Conservation (phyloP, 2,113 vertebrate species). For the Sylvietta virens region DNA sequence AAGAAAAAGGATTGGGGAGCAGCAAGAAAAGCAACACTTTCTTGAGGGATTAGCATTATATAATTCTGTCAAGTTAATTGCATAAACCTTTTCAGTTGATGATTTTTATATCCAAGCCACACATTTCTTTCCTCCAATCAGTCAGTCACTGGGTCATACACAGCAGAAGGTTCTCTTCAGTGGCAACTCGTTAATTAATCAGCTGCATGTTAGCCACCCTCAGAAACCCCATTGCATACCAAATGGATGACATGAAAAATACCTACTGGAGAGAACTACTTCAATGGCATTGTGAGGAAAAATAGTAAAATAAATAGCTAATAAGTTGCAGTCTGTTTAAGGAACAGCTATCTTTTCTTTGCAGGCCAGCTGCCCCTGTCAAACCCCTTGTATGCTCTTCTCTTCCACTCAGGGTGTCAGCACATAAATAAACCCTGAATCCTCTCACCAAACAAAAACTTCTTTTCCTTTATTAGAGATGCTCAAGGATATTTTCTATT, state of each 20-base stretch:
- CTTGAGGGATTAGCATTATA: conserved; percentile 13
- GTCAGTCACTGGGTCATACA: neutral
- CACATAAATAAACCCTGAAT: neutral
- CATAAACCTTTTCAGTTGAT: neutral
- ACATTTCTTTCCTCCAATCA: neutral
- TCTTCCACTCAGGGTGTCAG: neutral
- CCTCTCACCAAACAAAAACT: neutral
- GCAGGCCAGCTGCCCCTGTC: accelerated
- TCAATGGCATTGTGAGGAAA: neutral
- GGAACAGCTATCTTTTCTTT: neutral
- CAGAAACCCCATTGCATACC: neutral
- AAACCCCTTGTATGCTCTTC: neutral
- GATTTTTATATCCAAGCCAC: neutral
- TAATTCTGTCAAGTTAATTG: neutral
- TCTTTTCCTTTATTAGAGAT: neutral
- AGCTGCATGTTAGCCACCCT: neutral
- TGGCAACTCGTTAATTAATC: conserved; percentile 6
- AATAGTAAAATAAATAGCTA: neutral
- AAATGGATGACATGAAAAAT: neutral
- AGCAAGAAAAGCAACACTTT: neutral
- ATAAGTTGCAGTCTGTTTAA: neutral
- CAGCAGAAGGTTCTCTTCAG: neutral
- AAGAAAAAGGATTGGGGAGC: neutral
- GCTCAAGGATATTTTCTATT: neutral
- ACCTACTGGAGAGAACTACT: neutral